A percentile compares a stretch with the other conserved stretches of the same genome.
Conservation (phyloP, 2,113 vertebrate genomes). For the Dicrurus megarhynchus region DNA sequence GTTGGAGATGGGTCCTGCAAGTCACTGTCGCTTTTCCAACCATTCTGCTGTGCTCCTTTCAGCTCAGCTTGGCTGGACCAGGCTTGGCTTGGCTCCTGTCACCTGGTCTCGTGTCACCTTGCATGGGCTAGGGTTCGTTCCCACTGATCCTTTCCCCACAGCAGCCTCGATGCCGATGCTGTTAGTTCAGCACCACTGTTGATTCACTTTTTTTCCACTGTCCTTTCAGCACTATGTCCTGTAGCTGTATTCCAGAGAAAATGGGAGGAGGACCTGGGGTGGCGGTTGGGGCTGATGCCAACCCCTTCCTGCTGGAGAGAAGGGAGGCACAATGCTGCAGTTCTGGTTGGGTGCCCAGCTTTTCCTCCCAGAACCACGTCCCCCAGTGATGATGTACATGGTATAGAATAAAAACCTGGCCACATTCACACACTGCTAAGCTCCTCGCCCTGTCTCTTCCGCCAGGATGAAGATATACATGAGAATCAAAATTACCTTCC, state of each 20-base stretch:
- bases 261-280: neutral
- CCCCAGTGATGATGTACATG: accelerated
- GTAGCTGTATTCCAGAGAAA: neutral
- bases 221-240: neutral
- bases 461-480: neutral
- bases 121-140: accelerated
- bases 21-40: accelerated
- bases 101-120: neutral
- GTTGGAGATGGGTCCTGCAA: neutral
- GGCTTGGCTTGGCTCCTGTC: neutral
- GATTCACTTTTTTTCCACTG: neutral
- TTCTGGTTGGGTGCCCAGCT: accelerated
- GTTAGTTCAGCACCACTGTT: neutral
- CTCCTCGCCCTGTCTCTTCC: neutral
- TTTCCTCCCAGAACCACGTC: accelerated
- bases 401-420: neutral
- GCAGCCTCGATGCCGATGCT: neutral
- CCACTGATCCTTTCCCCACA: accelerated
- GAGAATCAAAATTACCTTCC: neutral
- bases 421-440: no score
- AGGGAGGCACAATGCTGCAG: neutral
- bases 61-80: neutral
- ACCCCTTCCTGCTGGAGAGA: neutral
- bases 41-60: neutral
- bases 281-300: accelerated